Evolutionary conservation across 2,113 vertebrate species (phyloP), one percentile per base, ranked within the genome.

Genomic region (Bagarius yarrelli): DNA sequence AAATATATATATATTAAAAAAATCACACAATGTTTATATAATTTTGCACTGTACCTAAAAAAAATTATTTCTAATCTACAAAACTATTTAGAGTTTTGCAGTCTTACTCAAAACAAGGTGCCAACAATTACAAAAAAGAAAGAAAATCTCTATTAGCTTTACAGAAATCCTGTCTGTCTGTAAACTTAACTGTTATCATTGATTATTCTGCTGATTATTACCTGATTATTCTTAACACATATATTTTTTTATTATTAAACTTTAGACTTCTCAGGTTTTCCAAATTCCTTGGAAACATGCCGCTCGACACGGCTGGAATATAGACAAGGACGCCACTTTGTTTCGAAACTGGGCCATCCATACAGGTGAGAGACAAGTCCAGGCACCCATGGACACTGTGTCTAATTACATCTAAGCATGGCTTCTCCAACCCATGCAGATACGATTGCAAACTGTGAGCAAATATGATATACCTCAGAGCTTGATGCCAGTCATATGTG

Each of bases 221-320:
- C 32, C 53, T 60, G 67, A 52, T 23, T 50, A 14, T 27, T 63
- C 36, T 32, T 63, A 21, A 1, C 60, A 27, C 59, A 21, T 32
- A n/a, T 1, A 16, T 30, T n/a, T 47, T 9, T 53, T 71, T 25
- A 1, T 23, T 18, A 36, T 60, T 50, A 36, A 73, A 70, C 44
- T 64, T 40, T 63, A 94, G 93, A 70, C 89, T 14, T 90, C 89
- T n/a, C 81, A 30, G 56, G 88, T 94, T 78, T 94, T 94, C 83
- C 93, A 94, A 80, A 93, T 94, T 85, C 92, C 93, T 2, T 94
- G 93, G 93, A 94, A 93, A 61, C 93, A 94, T 30, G 93, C 93
- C 0, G 93, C 93, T 76, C 92, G 92, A 57, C 93, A 94, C 23
- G 92, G 93, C 57, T 94, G 93, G 92, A 93, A 90, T 70, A 93